Evolutionary conservation across 2,113 vertebrate genomes (phyloP), one percentile per base, ranked within the genome.

Genomic region (Xyrauchen texanus): DNA sequence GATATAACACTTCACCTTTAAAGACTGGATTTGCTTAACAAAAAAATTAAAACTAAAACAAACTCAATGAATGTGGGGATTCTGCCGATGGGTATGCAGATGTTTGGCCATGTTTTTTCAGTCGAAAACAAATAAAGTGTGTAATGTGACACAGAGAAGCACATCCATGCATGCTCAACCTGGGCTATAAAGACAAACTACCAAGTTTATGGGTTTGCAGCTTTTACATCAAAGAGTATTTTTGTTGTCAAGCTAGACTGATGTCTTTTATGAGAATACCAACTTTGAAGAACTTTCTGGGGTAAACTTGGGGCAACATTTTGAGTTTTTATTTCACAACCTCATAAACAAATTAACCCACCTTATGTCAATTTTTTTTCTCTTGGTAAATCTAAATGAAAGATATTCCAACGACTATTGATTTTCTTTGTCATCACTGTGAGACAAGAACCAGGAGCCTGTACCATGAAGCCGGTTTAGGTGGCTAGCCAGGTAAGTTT

Each of bases 201-300:
- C 4, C 0, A 42, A 11, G 49, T 69, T 64, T 42, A 44, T 15
- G 42, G 52, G 57, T 42, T 42, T 68, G 10, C 15, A 7, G 3
- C 4, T 9, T 67, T 10, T 47, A 47, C 7, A 67, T 15, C 1
- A 66, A 64, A 42, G 34, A 62, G 8, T 8, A 4, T 45, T 66
- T 11, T 46, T n/a, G 7, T 45, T 34, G 16, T 3, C 7, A 46
- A 10, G 47, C 4, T 34, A 34, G 21, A 8, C 68, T 3, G 7
- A 78, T 82, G 66, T 15, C 70, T 81, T 87, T 90, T 84, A 88
- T 69, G 80, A 61, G 64, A 85, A 87, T 76, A 71, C 64, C 73
- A 69, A 61, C 79, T 86, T 85, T 82, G 83, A 53, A 53, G 51
- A 53, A 53, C 51, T 4, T 10, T 10, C 51, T 10, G 6, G n/a